phyloP scores from a whole-genome alignment of 2,888 invertebrate species.

The Germaria angustata region DNA sequence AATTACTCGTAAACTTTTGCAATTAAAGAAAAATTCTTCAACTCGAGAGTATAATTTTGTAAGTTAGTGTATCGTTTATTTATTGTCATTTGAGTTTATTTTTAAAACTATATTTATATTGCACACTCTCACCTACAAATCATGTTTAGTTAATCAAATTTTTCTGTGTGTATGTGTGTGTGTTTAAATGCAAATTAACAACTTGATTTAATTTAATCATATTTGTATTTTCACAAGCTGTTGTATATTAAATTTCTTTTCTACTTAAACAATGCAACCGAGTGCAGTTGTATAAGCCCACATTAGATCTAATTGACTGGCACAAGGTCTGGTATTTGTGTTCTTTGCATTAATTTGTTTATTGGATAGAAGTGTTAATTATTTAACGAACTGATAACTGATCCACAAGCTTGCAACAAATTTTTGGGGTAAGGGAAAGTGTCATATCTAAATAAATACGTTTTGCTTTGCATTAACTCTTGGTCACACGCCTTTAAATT shows the following conservation, averaged over 20 bases:
- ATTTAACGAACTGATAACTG: slow-evolving; percentile 23
- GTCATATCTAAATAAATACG: background rate
- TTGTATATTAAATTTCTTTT: background rate
- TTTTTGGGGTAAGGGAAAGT: background rate
- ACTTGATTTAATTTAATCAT: slow-evolving; percentile 1
- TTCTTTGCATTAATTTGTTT: slow-evolving; percentile 16
- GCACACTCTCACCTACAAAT: background rate
- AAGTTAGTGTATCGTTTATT: no score
- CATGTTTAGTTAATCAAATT: slow-evolving; percentile 15
- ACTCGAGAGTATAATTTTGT: no score
- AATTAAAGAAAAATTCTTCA: no score
- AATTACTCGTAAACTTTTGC: no score
- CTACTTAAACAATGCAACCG: background rate
- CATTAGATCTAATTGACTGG: slow-evolving; percentile 16
- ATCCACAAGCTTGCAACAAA: background rate
- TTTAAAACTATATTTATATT: background rate
- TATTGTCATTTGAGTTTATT: background rate
- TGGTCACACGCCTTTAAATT: background rate
- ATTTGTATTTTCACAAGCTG: background rate
- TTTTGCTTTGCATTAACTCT: background rate
- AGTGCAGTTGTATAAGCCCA: background rate
- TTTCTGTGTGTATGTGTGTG: background rate
- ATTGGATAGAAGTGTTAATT: slow-evolving; percentile 48
- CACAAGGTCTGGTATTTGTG: slow-evolving; percentile 39
- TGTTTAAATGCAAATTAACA: slow-evolving; percentile 20